phyloP scores from a whole-genome alignment of 2,797 vertebrate species.

The Catamblyrhynchus diadema region DNA sequence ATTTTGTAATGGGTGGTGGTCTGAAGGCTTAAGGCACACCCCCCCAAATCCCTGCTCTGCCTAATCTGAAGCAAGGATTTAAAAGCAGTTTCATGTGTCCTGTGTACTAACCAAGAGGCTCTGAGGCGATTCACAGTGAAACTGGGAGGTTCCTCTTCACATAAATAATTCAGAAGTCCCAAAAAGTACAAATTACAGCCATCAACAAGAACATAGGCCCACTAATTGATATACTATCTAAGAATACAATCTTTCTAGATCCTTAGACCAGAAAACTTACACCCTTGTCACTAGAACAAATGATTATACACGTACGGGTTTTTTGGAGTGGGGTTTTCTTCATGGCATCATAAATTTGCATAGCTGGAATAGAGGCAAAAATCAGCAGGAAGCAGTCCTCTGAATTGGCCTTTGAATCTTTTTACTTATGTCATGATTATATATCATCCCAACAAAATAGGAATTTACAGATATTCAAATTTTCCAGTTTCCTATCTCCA shows the following conservation, averaged over 20 bases:
- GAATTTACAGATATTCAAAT: not conserved
- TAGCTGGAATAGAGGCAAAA: not conserved
- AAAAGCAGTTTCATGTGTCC: not conserved
- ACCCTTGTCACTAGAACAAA: not conserved
- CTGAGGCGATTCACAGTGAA: not conserved
- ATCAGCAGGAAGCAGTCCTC: not conserved
- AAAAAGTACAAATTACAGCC: not conserved
- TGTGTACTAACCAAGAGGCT: not conserved
- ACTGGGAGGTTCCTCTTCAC: not conserved
- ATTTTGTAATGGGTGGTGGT: not conserved
- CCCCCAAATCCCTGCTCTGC: not conserved
- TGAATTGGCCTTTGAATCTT: not conserved
- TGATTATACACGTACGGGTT: accelerated
- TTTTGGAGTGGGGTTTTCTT: not conserved
- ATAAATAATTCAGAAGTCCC: not conserved
- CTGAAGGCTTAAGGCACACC: not conserved
- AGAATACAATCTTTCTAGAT: not conserved
- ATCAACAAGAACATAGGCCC: not conserved
- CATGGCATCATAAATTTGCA: not conserved
- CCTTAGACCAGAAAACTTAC: not conserved
- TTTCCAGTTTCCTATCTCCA: not conserved
- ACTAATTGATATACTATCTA: not conserved
- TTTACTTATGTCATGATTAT: not conserved
- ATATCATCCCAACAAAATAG: not conserved
- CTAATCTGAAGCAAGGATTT: not conserved